phyloP scores from a whole-genome alignment of 2,888 invertebrate genomes.

The Chorisops tibialis region DNA sequence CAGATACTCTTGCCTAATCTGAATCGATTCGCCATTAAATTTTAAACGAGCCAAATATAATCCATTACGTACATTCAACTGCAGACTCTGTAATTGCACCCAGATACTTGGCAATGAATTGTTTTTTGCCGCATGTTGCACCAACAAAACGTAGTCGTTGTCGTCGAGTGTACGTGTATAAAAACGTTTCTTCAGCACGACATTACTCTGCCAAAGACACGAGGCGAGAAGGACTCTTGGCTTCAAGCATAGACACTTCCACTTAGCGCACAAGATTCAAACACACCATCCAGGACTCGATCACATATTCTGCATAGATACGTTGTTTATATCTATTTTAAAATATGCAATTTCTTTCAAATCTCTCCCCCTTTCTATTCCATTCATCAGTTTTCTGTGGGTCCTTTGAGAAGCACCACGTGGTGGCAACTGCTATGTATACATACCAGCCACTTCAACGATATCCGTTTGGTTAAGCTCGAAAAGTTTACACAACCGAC shows the following conservation, averaged over 20 bases:
- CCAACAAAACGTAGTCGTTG: no score
- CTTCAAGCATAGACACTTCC: slow-evolving; percentile 19
- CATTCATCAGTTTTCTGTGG: no score
- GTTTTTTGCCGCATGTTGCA: slow-evolving; percentile 9
- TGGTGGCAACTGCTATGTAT: background rate
- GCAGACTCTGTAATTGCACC: slow-evolving; percentile 14
- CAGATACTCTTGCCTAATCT: background rate
- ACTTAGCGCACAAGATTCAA: slow-evolving; percentile 11
- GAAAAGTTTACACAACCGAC: slow-evolving; percentile 2
- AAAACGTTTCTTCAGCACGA: no score
- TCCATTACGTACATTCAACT: slow-evolving; percentile 10
- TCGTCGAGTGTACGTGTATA: no score
- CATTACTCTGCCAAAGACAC: background rate
- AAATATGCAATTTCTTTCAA: no score
- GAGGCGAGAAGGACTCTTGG: background rate
- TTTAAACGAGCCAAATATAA: slow-evolving; percentile 9
- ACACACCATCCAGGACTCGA: no score
- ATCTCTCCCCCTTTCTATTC: no score
- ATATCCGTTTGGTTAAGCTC: background rate
- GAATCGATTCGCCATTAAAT: slow-evolving; percentile 20
- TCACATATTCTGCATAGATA: no score
- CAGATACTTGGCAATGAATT: slow-evolving; percentile 1
- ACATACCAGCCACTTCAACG: background rate
- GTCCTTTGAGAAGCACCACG: background rate
- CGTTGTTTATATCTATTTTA: no score